These are phyloP conservation scores for Chaetodon auriga DNA, from an alignment of 2,113 vertebrate genomes.

Conservation along the genomic window DNA sequence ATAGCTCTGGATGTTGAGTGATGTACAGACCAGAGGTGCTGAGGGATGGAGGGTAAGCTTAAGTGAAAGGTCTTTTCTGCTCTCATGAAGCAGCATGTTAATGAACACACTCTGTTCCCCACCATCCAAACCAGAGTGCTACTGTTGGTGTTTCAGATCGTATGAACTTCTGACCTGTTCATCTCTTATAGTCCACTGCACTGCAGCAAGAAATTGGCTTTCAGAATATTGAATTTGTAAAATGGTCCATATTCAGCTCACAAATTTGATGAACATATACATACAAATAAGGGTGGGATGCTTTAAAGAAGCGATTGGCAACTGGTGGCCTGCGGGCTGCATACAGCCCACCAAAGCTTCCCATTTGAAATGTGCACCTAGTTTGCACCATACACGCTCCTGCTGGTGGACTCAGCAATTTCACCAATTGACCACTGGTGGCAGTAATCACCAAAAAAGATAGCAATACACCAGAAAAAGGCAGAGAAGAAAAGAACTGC, in stretches of 20 bases:
- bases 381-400: too few relatives aligned
- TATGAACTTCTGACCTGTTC: not conserved
- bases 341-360: too few relatives aligned
- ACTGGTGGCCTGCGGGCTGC: not conserved
- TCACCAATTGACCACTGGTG: too few relatives aligned
- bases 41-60: conserved; percentile 21
- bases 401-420: too few relatives aligned
- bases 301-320: not conserved
- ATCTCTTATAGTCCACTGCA: not conserved
- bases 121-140: not conserved
- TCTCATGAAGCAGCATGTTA: conserved; percentile 11
- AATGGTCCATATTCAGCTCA: not conserved
- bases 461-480: not conserved
- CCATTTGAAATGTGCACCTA: too few relatives aligned
- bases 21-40: conserved; percentile 26
- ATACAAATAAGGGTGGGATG: too few relatives aligned
- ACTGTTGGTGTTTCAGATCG: not conserved
- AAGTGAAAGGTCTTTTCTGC: conserved; percentile 12
- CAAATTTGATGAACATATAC: not conserved
- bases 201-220: not conserved
- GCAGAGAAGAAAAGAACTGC: not conserved
- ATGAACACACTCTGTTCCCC: not conserved
- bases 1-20: conserved; percentile 32
- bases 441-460: too few relatives aligned
- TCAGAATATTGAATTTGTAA: not conserved